These are phyloP conservation scores for Lithobates sylvaticus DNA, from an alignment of 2,797 vertebrate genomes.

Conservation along the genomic window DNA sequence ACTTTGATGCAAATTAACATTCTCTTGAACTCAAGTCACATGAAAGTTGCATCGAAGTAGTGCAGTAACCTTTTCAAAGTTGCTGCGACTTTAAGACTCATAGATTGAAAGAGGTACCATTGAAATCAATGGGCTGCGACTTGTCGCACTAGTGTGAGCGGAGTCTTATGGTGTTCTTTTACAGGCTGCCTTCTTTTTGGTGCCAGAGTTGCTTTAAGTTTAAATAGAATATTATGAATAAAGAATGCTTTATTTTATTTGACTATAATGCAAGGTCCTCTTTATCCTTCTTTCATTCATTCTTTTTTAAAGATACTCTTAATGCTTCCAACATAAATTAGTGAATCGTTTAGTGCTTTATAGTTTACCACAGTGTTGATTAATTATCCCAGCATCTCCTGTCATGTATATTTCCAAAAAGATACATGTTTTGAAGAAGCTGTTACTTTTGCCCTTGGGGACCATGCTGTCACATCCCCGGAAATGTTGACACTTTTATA, in stretches of 20 bases:
- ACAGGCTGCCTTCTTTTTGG: no score
- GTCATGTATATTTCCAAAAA: constrained; percentile 39
- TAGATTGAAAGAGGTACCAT: no score
- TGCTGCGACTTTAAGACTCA: no score
- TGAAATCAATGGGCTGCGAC: no score
- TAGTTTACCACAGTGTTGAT: constrained; percentile 8
- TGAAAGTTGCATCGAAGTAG: no score
- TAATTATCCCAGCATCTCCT: constrained; percentile 31
- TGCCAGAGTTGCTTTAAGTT: neutral
- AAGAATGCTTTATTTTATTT: neutral
- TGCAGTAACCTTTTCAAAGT: no score
- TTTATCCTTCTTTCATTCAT: neutral
- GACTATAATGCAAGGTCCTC: neutral
- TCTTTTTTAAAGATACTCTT: neutral
- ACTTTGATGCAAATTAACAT: no score
- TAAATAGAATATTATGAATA: neutral
- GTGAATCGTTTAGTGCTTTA: constrained; percentile 4
- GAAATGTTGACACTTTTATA: constrained; percentile 34
- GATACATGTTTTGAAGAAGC: constrained; percentile 9
- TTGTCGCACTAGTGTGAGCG: no score
- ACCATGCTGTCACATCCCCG: constrained; percentile 25
- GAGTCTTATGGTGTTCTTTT: no score
- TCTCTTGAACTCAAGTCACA: no score
- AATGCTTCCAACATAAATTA: constrained; percentile 1
- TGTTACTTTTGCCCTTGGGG: constrained; percentile 29